Conservation (phyloP, 1,140 invertebrate species). For the Helicoverpa armigera region DNA sequence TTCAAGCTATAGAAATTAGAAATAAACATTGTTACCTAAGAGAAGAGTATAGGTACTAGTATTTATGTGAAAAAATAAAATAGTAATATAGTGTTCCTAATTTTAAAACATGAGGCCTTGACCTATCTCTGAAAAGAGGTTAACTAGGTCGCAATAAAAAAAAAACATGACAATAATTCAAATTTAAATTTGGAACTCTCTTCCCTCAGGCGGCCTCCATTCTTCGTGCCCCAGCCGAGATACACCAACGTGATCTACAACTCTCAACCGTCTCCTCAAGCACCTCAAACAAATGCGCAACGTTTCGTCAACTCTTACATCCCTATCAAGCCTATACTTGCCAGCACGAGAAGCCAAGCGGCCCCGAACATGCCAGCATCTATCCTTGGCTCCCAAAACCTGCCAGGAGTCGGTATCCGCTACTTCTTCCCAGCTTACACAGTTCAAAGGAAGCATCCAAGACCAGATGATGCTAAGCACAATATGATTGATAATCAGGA, state of each 20-base stretch:
- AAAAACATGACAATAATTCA: too few species aligned
- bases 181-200: not conserved
- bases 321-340: constrained; percentile 61
- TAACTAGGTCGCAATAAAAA: too few species aligned
- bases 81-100: too few species aligned
- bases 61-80: too few species aligned
- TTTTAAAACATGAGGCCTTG: too few species aligned
- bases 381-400: constrained; percentile 73
- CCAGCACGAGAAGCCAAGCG: constrained; percentile 43
- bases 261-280: constrained; percentile 58
- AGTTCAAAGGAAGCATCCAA: constrained; percentile 59
- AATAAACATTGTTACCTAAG: too few species aligned
- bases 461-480: constrained; percentile 73
- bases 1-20: too few species aligned
- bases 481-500: constrained; percentile 76
- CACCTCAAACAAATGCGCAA: constrained; percentile 73
- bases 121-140: too few species aligned
- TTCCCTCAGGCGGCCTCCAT: constrained; percentile 73
- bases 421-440: constrained; percentile 76
- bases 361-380: constrained; percentile 67
- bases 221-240: constrained; percentile 77
- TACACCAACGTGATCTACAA: constrained; percentile 80
- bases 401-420: constrained; percentile 76
- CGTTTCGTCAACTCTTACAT: constrained; percentile 80
- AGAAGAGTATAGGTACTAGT: too few species aligned